A percentile compares a stretch with the other conserved stretches of the same genome.
These are phyloP conservation scores for Polia nebulosa DNA, from an alignment of 2,888 invertebrate genomes.

Conservation along the genomic window DNA sequence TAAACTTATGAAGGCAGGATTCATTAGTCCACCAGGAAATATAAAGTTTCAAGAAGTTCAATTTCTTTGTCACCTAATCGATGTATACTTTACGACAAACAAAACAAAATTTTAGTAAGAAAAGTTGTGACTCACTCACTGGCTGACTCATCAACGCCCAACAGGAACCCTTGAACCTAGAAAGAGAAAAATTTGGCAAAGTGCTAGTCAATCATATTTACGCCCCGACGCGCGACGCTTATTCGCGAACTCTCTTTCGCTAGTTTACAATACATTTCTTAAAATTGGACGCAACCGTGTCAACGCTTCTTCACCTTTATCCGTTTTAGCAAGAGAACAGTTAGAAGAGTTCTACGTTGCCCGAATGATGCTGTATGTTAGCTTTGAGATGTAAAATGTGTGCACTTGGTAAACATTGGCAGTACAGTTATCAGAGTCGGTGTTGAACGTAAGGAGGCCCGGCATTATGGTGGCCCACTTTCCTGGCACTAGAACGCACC, in stretches of 20 bases:
- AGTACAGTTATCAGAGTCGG: slow-evolving; percentile 47
- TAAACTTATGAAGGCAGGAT: too few species aligned
- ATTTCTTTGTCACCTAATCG: too few species aligned
- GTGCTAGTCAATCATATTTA: background rate
- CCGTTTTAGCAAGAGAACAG: background rate
- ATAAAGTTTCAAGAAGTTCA: too few species aligned
- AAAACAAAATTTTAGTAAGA: background rate
- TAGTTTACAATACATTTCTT: too few species aligned
- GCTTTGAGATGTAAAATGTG: slow-evolving; percentile 22
- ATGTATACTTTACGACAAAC: background rate
- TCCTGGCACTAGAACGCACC: slow-evolving; percentile 60
- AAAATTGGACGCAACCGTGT: background rate
- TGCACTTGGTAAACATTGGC: slow-evolving; percentile 36
- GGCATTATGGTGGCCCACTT: slow-evolving; percentile 68
- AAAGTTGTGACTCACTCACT: background rate
- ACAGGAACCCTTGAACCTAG: background rate
- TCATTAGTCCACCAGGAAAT: too few species aligned
- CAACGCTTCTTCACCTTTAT: background rate
- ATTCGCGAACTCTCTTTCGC: background rate
- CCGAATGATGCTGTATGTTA: slow-evolving; percentile 14
- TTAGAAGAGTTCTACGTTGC: slow-evolving; percentile 4
- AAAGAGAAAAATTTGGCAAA: background rate
- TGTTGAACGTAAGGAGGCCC: slow-evolving; percentile 41
- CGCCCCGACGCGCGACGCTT: background rate
- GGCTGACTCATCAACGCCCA: background rate